These are phyloP conservation scores for Clostera curtula DNA, from an alignment of 2,888 invertebrate genomes.

Conservation along the genomic window DNA sequence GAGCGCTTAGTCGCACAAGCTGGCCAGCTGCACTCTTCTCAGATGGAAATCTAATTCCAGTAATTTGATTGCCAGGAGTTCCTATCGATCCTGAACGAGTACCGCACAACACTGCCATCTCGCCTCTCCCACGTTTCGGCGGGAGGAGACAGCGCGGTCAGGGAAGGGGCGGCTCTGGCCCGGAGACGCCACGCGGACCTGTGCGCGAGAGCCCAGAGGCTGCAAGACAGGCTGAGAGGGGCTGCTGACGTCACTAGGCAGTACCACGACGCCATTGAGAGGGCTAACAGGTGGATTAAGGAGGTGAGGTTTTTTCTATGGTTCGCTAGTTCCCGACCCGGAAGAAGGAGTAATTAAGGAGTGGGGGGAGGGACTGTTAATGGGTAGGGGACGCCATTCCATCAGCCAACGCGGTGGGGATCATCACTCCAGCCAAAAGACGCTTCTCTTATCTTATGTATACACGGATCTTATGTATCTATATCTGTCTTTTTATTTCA, in stretches of 20 bases:
- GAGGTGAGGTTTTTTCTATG: constrained; percentile 79
- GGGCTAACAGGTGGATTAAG: constrained; percentile 85
- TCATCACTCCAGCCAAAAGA: too few relatives aligned
- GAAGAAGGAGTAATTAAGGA: too few relatives aligned
- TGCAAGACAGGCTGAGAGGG: constrained; percentile 87
- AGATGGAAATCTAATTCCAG: too few relatives aligned
- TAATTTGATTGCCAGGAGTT: constrained; percentile 77
- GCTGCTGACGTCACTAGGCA: constrained; percentile 76
- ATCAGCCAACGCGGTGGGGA: too few relatives aligned
- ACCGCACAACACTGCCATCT: constrained; percentile 88
- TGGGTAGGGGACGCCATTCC: too few relatives aligned
- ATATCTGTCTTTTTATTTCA: background rate
- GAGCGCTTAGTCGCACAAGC: too few relatives aligned
- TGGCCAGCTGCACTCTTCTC: too few relatives aligned
- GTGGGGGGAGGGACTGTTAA: too few relatives aligned
- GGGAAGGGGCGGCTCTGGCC: constrained; percentile 85
- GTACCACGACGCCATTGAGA: constrained; percentile 88
- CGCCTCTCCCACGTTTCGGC: constrained; percentile 87
- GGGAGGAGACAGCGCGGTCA: constrained; percentile 80
- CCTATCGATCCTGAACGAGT: constrained; percentile 87
- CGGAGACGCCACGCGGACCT: constrained; percentile 88
- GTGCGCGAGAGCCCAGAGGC: constrained; percentile 84
- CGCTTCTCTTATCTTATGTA: too few relatives aligned
- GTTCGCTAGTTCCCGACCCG: too few relatives aligned
- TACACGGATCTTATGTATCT: too few relatives aligned